Conservation (phyloP, 2,113 vertebrate genomes). For the Scolopax mira region DNA sequence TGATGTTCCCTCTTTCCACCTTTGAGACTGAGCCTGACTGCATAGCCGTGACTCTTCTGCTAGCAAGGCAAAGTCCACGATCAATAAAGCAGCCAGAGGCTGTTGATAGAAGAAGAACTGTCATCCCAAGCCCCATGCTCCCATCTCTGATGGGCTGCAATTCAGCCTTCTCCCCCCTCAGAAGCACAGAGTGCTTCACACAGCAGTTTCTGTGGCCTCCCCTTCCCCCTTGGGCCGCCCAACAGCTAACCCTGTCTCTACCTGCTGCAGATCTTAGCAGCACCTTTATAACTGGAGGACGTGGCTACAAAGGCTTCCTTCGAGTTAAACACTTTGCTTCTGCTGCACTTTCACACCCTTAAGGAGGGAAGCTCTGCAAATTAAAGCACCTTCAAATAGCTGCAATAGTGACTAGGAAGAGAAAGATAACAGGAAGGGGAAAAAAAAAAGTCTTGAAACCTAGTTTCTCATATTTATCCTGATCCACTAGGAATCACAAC, state of each 20-base stretch:
- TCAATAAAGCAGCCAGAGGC: not conserved
- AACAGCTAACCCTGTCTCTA: not conserved
- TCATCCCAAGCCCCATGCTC: not conserved
- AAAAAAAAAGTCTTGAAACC: not conserved
- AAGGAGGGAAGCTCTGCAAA: not conserved
- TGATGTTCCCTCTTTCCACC: not conserved
- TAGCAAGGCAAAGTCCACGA: not conserved
- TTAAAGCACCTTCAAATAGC: not conserved
- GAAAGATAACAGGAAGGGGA: not conserved
- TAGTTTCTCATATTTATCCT: not conserved
- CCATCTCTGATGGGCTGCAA: not conserved
- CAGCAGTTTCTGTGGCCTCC: not conserved
- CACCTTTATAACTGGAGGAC: not conserved
- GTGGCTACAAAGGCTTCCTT: not conserved
- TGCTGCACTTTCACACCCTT: not conserved
- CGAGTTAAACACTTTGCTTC: not conserved
- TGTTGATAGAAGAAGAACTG: not conserved
- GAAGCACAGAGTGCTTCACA: not conserved
- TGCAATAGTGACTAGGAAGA: not conserved
- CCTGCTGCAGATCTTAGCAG: not conserved
- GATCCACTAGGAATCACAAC: not conserved
- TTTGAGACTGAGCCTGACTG: not conserved
- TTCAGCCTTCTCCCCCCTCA: not conserved
- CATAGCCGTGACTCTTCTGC: rapidly evolving
- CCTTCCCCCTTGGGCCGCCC: too few relatives aligned